These are phyloP conservation scores for Patella depressa DNA, from an alignment of 2,888 invertebrate genomes.

Conservation along the genomic window DNA sequence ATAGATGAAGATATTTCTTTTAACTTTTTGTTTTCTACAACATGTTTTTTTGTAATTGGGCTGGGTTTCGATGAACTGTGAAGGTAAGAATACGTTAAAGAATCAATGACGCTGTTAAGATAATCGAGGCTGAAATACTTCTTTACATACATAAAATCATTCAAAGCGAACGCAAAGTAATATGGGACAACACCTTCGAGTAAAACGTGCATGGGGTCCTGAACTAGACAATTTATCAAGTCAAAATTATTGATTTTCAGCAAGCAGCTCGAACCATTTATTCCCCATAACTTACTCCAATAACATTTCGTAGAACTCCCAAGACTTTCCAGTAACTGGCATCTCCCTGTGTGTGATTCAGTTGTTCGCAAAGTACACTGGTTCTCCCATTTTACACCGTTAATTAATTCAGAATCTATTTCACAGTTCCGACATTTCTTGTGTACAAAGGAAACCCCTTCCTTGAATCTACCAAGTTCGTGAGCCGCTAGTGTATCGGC, in stretches of 20 bases:
- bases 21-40: no score
- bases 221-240: conserved; percentile 20
- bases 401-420: not conserved
- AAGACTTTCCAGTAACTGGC: conserved; percentile 13
- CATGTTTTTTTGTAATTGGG: not conserved
- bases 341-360: conserved; percentile 20
- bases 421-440: conserved; percentile 28
- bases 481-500: conserved; percentile 29
- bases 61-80: not conserved
- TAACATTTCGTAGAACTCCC: conserved; percentile 10
- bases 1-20: not conserved
- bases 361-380: conserved; percentile 16
- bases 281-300: conserved; percentile 36
- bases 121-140: not conserved
- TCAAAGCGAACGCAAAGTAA: conserved; percentile 18
- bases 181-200: conserved; percentile 29
- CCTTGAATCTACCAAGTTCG: conserved; percentile 31
- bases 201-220: conserved; percentile 27
- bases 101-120: not conserved
- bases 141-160: conserved; percentile 2
- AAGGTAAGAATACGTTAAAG: not conserved
- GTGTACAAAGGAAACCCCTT: conserved; percentile 27
- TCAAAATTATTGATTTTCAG: conserved; percentile 13
- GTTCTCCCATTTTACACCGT: conserved; percentile 4
- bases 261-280: conserved; percentile 25